These are phyloP conservation scores for Clarias magur DNA, from an alignment of 2,113 vertebrate species.

Conservation along the genomic window DNA sequence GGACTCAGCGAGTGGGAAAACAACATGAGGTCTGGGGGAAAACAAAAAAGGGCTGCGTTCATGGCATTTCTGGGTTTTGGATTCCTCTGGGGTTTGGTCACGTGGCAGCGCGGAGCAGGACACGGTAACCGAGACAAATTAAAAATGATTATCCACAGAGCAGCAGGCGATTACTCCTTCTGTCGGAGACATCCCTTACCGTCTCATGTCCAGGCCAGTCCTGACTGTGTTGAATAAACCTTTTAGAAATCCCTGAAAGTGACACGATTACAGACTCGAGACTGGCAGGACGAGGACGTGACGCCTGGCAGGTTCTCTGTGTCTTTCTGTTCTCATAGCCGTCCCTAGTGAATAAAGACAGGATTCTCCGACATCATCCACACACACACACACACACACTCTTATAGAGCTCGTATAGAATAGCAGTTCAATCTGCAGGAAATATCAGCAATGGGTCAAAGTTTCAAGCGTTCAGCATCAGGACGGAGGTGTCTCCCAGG, in stretches of 20 bases:
- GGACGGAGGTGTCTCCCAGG: not conserved
- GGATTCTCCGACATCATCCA: not conserved
- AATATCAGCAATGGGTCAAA: not conserved
- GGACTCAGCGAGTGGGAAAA: not conserved
- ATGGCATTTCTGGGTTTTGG: not conserved
- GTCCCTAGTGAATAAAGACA: not conserved
- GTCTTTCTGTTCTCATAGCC: not conserved
- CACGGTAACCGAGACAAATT: not conserved
- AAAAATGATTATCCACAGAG: not conserved
- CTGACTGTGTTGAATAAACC: not conserved
- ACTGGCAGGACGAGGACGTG: not conserved
- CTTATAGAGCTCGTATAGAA: not conserved
- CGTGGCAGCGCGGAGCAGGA: not conserved
- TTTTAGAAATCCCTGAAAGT: not conserved
- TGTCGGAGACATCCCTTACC: no score
- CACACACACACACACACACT: conserved; percentile 12
- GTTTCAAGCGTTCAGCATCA: not conserved
- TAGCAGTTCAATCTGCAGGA: not conserved
- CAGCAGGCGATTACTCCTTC: not conserved
- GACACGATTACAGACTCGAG: not conserved
- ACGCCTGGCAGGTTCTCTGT: not conserved
- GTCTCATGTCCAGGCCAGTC: not conserved
- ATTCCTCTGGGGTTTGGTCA: not conserved
- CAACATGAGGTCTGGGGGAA: not conserved
- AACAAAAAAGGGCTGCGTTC: not conserved